Evolutionary conservation across 2,113 vertebrate genomes (phyloP).

Genomic region (Leiothrix lutea): DNA sequence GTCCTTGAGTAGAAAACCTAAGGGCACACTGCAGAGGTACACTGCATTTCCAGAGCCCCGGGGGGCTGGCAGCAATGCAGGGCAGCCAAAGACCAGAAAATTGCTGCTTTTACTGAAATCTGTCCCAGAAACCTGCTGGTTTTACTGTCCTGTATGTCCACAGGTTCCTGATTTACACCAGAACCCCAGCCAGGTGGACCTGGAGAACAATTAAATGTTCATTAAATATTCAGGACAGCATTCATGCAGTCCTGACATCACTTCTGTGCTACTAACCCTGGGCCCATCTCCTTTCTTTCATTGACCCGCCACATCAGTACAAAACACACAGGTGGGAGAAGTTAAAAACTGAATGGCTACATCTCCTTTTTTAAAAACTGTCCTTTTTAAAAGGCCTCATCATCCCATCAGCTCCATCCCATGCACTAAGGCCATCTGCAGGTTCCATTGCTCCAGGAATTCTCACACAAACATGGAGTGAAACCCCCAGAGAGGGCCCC

Average conservation of each 20-base stretch:
- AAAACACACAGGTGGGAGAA: neutral
- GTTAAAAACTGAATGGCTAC: neutral
- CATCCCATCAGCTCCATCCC: neutral
- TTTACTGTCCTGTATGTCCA: fast-evolving
- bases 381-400: neutral
- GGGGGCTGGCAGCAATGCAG: neutral
- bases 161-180: fast-evolving
- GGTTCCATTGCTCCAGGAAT: neutral
- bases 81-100: neutral
- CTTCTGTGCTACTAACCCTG: no score
- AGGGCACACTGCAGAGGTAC: fast-evolving
- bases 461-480: neutral
- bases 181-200: no score
- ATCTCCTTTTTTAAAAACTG: neutral
- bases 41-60: neutral
- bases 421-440: neutral
- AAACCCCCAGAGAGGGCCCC: neutral
- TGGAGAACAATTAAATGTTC: neutral
- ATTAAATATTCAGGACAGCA: fast-evolving
- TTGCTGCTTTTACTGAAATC: fast-evolving
- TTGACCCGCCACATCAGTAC: fast-evolving
- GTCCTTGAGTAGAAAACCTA: fast-evolving
- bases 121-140: neutral
- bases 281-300: neutral
- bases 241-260: fast-evolving